Evolutionary conservation across 1,140 invertebrate genomes (phyloP).

Genomic region (Euura lappo): DNA sequence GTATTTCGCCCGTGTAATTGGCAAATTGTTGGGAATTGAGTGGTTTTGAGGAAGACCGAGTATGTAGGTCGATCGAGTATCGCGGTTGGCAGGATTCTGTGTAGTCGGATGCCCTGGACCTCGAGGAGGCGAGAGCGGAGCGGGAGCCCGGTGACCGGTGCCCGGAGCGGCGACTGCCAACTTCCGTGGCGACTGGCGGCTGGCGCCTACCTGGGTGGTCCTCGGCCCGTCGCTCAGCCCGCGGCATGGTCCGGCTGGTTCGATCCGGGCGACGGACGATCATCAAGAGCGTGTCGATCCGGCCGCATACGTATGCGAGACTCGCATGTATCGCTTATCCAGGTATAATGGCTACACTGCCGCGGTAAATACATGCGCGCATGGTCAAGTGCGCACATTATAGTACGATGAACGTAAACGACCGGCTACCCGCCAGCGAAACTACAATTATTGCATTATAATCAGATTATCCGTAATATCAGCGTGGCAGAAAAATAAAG

Average conservation of each 20-base stretch:
- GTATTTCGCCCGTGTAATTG: too few relatives aligned
- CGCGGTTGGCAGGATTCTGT: not conserved
- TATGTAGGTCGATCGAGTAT: not conserved
- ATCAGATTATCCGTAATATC: too few relatives aligned
- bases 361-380: not conserved
- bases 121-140: too few relatives aligned
- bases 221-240: not conserved
- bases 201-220: conserved; percentile 1
- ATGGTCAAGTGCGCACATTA: not conserved
- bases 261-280: conserved; percentile 3
- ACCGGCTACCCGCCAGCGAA: not conserved
- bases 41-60: not conserved
- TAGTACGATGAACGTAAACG: not conserved
- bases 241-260: not conserved
- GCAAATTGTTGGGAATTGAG: too few relatives aligned
- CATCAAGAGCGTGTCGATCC: conserved; percentile 6
- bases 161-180: not conserved
- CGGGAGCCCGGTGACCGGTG: not conserved
- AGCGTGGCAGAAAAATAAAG: too few relatives aligned
- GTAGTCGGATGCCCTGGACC: too few relatives aligned
- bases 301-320: too few relatives aligned
- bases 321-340: not conserved
- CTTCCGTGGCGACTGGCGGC: conserved; percentile 2
- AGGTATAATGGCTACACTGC: not conserved
- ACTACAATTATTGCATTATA: too few relatives aligned